Conservation (phyloP, 2,888 invertebrate genomes). For the Listrodromus nycthemerus region DNA sequence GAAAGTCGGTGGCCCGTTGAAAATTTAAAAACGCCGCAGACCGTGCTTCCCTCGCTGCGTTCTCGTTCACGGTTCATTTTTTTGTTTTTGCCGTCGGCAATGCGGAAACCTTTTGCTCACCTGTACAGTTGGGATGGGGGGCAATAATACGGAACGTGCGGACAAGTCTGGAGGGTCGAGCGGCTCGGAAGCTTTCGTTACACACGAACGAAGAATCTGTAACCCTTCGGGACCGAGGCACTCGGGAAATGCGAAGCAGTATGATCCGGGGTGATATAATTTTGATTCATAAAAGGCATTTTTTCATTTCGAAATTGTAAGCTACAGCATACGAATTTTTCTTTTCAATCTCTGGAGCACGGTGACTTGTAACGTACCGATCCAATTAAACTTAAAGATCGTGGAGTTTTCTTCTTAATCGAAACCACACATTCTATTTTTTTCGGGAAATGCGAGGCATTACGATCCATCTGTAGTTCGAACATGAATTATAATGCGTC, state of each 20-base stretch:
- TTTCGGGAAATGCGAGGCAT: background rate
- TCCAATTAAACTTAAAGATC: background rate
- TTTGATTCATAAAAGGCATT: background rate
- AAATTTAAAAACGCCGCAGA: constrained; percentile 69
- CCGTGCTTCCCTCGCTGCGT: constrained; percentile 32
- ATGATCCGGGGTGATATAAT: constrained; percentile 5
- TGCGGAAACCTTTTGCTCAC: constrained; percentile 39
- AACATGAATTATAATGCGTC: too few species aligned
- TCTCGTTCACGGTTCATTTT: background rate
- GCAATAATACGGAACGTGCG: constrained; percentile 54
- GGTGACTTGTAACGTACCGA: background rate
- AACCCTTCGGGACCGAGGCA: constrained; percentile 21
- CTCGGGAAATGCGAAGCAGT: background rate
- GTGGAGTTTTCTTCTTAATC: background rate
- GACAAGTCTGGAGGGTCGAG: constrained; percentile 13
- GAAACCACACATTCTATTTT: background rate
- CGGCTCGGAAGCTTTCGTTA: constrained; percentile 23
- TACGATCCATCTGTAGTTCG: too few species aligned
- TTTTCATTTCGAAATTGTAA: background rate
- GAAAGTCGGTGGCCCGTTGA: constrained; percentile 59
- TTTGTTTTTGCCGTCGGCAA: constrained; percentile 37
- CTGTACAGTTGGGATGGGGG: constrained; percentile 8
- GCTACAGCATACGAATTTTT: background rate
- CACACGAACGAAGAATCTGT: constrained; percentile 53
- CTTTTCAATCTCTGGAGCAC: background rate